Evolutionary conservation across 2,888 invertebrate species (phyloP).

Genomic region (Auanema sp.): DNA sequence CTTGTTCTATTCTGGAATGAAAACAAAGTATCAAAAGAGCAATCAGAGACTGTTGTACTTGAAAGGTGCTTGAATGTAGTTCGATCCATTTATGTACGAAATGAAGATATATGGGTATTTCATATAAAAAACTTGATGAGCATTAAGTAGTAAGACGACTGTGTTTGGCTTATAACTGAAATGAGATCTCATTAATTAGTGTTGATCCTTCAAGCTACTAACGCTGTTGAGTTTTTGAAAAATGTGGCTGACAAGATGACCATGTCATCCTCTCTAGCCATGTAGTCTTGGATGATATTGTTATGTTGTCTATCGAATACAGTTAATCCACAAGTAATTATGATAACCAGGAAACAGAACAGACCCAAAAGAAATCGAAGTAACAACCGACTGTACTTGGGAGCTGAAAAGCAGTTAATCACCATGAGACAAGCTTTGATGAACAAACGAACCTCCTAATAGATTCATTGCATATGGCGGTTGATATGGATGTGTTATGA

Average conservation of each 20-base stretch:
- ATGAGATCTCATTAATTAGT: not conserved
- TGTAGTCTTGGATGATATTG: conserved; percentile 39
- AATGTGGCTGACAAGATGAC: conserved; percentile 37
- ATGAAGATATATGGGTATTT: conserved; percentile 28
- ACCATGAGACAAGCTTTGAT: too few relatives aligned
- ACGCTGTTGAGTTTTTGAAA: conserved; percentile 31
- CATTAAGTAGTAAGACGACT: conserved; percentile 54
- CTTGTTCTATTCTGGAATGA: conserved; percentile 27
- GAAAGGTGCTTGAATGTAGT: not conserved
- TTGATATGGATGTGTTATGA: too few relatives aligned
- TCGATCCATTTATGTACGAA: conserved; percentile 16
- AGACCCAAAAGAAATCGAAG: not conserved
- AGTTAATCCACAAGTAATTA: conserved; percentile 24
- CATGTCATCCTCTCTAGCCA: conserved; percentile 32
- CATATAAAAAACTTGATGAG: conserved; percentile 46
- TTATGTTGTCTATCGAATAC: conserved; percentile 45
- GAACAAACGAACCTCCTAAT: too few relatives aligned
- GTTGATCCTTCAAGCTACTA: not conserved
- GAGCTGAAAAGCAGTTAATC: conserved; percentile 18
- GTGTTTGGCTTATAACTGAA: conserved; percentile 47
- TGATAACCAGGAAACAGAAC: conserved; percentile 9
- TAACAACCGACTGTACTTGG: conserved; percentile 17
- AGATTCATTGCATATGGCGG: too few relatives aligned
- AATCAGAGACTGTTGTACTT: not conserved
- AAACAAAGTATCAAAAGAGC: not conserved